Evolutionary conservation across 2,888 invertebrate species (phyloP).

Genomic region (Corbicula japonica): DNA sequence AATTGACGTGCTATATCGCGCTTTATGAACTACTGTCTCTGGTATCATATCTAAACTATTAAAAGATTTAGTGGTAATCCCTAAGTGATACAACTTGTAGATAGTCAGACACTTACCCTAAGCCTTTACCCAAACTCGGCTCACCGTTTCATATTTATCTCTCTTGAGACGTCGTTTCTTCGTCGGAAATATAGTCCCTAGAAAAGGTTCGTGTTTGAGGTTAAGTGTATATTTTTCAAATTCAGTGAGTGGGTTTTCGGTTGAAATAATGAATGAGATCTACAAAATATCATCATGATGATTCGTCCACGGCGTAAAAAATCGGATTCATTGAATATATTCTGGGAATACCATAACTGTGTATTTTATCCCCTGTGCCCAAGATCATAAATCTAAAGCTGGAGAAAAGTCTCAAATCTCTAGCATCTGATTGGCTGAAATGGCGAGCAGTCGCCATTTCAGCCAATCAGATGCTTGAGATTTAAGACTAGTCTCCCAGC

Average conservation of each 20-base stretch:
- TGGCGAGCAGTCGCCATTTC: too few relatives aligned
- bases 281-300: too few relatives aligned
- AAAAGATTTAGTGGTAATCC: constrained; percentile 57
- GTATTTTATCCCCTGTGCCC: too few relatives aligned
- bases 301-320: too few relatives aligned
- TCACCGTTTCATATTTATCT: constrained; percentile 37
- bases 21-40: constrained; percentile 36
- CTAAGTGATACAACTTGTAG: constrained; percentile 49
- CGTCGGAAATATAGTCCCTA: constrained; percentile 2
- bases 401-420: too few relatives aligned
- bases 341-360: too few relatives aligned
- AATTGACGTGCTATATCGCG: constrained; percentile 52
- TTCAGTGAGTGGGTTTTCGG: constrained; percentile 13
- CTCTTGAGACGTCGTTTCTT: background rate
- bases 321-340: too few relatives aligned
- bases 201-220: constrained; percentile 19
- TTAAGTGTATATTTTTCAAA: constrained; percentile 6
- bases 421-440: too few relatives aligned
- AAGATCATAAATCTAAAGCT: too few relatives aligned
- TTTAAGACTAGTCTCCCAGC: too few relatives aligned
- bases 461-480: too few relatives aligned
- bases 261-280: too few relatives aligned
- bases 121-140: constrained; percentile 40
- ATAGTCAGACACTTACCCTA: constrained; percentile 59
- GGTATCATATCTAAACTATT: constrained; percentile 63